Evolutionary conservation across 1,140 invertebrate species (phyloP), one percentile per base, ranked within the genome.

Genomic region (Scaptodrosophila lebanonensis): DNA sequence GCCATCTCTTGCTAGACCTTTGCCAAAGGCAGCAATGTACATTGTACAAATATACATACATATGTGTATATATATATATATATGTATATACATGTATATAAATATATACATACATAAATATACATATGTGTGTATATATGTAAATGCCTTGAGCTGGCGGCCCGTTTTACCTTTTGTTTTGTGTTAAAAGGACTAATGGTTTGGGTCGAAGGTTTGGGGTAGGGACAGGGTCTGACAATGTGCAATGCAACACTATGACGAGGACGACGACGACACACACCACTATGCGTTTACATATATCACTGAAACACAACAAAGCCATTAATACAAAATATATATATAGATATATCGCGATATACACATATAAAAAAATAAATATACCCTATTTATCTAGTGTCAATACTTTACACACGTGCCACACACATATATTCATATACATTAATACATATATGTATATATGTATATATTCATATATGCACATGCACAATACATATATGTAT

Each of bases 241-340:
- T 9, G 32, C 32, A 13, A 13, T 2, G 32, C 5, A 13, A 33
- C 32, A 13, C 32, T n/a, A n/a, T n/a, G 32, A 8, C 9, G 32
- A 27, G 29, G 44, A 47, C 30, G 39, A 33, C 62, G 52, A 17
- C 35, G 27, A 58, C 62, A 54, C 40, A 56, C 32, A 25, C 8
- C 59, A 50, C 52, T 67, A 77, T 69, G 73, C 68, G 68, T 73
- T 82, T 69, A 79, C 75, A 79, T 69, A 68, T 79, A 79, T 79
- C 75, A 82, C 73, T 76, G 49, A 79, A 79, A 79, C 75, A 79
- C 75, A 79, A 77, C 73, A 79, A 79, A 79, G 73, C 73, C 73
- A 79, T 73, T 64, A 76, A 79, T 77, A 77, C 72, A 77, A 72
- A 72, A 77, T 67, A 77, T 56, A 66, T 65, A 58, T 70, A 38